Evolutionary conservation across 2,113 vertebrate genomes (phyloP), one percentile per base, ranked within the genome.

Genomic region (Calypte anna): DNA sequence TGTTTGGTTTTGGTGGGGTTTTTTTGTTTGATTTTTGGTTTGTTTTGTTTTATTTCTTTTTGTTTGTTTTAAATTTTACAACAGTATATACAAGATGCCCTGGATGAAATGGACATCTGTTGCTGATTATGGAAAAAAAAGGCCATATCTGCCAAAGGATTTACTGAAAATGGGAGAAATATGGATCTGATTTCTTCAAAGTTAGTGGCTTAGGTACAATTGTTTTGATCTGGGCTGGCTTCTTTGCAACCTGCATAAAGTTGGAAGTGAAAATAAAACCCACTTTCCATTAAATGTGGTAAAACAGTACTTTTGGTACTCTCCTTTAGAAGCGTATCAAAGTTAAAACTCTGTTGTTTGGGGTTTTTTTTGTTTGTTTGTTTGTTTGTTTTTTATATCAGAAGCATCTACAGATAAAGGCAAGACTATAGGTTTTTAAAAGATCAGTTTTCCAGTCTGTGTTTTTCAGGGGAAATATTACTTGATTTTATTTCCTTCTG

Each of bases 401-500:
- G 44, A 93, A 59, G 40, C 67, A 57, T 53, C 67, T 94, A 33
- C 68, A 79, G 64, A 19, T 82, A 69, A 93, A 88, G 74, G 62
- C 50, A 88, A 72, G 88, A 86, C 81, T 91, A 46, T 38, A n/a
- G 54, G 76, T 92, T 94, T 85, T 73, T 27, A 31, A 81, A 83
- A 81, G 20, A 88, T 88, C 28, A 46, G 31, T 50, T 84, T 88
- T 86, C 82, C 79, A 87, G 33, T 88, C 46, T 54, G 44, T 43
- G 25, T 69, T 88, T 96, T 76, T 50, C 80, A 84, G 84, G 44
- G 40, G 51, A 88, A 66, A 54, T 85, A 90, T 63, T 27, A 85
- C 58, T 81, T 66, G 51, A 67, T 94, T 84, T 78, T 48, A 62
- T 88, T 96, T 94, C 58, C 78, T 73, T 95, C 93, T 92, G 27